phyloP scores from a whole-genome alignment of 2,113 vertebrate genomes.

The Vidua macroura region DNA sequence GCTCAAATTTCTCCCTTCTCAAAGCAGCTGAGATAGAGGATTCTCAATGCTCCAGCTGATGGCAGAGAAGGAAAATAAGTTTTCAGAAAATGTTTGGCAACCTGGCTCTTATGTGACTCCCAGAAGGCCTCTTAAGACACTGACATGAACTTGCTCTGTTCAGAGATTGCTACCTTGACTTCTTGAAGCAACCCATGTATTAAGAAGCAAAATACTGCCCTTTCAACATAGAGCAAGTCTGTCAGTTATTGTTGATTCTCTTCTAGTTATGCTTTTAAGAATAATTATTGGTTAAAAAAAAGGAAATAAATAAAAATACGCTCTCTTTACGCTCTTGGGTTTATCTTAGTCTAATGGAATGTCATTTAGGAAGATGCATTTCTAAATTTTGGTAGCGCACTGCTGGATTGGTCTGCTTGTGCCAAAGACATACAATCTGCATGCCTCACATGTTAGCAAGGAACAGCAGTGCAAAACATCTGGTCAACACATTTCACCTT shows the following conservation, averaged over 20 bases:
- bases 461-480: background rate
- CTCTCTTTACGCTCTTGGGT: background rate
- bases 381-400: background rate
- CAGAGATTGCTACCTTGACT: background rate
- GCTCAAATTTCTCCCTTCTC: background rate
- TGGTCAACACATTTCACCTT: background rate
- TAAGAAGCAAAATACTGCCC: background rate
- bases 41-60: background rate
- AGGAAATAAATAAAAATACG: background rate
- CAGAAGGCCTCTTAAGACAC: background rate
- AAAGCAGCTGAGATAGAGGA: background rate
- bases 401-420: background rate
- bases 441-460: background rate
- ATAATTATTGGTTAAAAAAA: background rate
- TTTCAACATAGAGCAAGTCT: background rate
- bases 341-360: background rate
- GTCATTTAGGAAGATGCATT: background rate
- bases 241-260: background rate
- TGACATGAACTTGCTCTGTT: background rate
- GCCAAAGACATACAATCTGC: background rate
- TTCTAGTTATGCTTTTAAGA: background rate
- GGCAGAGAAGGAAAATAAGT: background rate
- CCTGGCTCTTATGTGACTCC: background rate
- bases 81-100: background rate
- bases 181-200: background rate